Evolutionary conservation across 2,113 vertebrate species (phyloP).

Genomic region (Donacobius atricapilla): DNA sequence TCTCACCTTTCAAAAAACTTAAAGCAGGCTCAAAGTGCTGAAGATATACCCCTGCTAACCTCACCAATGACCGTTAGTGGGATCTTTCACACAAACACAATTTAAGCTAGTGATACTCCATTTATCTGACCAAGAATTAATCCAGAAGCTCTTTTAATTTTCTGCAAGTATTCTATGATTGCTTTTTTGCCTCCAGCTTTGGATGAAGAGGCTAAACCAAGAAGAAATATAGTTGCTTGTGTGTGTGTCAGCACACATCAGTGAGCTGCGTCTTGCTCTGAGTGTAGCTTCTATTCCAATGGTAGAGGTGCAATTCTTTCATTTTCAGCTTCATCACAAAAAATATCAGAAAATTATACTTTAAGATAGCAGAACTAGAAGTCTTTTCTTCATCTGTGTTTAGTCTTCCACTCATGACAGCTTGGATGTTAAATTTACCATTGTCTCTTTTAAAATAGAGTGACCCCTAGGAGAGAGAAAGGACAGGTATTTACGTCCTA

Average conservation of each 20-base stretch:
- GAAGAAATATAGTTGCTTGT: constrained; percentile 34
- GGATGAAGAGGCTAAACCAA: constrained; percentile 48
- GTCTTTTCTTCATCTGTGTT: constrained; percentile 27
- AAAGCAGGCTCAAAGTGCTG: background rate
- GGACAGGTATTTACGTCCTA: constrained; percentile 26
- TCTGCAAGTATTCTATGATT: constrained; percentile 15
- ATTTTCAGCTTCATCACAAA: constrained; percentile 61
- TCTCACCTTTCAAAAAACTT: background rate
- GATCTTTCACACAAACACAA: background rate
- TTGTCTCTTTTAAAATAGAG: background rate
- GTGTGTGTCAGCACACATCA: constrained; percentile 45
- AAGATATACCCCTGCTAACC: background rate
- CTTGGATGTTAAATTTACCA: constrained; percentile 54
- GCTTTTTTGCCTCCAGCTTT: background rate
- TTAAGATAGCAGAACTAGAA: constrained; percentile 37
- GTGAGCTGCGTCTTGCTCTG: constrained; percentile 14
- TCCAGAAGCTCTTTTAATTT: constrained; percentile 4
- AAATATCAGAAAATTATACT: constrained; percentile 63
- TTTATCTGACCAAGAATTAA: background rate
- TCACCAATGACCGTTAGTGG: background rate
- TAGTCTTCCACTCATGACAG: background rate
- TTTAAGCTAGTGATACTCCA: background rate
- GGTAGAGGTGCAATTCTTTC: constrained; percentile 28
- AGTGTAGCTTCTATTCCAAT: constrained; percentile 11
- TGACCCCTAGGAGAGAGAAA: background rate